Percentiles rank a stretch among this genome's conserved stretches.
phyloP scores from a whole-genome alignment of 2,797 vertebrate species.

The Gila robusta region DNA sequence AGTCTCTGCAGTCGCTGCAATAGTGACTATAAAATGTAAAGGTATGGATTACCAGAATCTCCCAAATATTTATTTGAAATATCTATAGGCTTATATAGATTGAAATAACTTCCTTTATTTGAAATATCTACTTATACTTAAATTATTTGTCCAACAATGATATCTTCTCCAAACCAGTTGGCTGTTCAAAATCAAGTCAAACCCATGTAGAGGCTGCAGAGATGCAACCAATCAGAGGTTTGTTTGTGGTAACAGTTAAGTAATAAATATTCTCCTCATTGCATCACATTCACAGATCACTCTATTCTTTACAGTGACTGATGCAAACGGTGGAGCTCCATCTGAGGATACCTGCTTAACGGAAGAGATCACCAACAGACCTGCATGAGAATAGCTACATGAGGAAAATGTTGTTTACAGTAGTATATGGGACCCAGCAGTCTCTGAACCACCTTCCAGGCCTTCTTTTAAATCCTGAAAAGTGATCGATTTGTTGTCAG shows the following conservation, averaged over 20 bases:
- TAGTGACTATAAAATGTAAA: slow-evolving; percentile 71
- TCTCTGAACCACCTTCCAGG: no score
- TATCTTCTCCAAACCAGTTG: slow-evolving; percentile 50
- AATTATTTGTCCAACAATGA: neutral
- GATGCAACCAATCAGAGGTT: slow-evolving; percentile 70
- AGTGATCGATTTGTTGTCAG: slow-evolving; percentile 4
- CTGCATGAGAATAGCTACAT: slow-evolving; percentile 38
- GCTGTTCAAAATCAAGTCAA: neutral
- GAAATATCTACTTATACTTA: neutral
- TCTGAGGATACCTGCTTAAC: slow-evolving; percentile 54
- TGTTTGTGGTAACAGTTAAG: neutral
- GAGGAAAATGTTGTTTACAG: neutral
- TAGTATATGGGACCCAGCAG: neutral
- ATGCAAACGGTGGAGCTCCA: slow-evolving; percentile 23
- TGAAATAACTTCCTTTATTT: neutral
- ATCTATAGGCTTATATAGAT: neutral
- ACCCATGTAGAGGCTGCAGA: slow-evolving; percentile 60
- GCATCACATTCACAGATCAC: neutral
- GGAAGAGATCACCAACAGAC: slow-evolving; percentile 29
- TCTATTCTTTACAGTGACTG: slow-evolving; percentile 51
- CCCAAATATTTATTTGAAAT: neutral
- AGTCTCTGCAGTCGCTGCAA: slow-evolving; percentile 54
- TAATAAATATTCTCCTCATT: neutral
- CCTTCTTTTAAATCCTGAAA: neutral
- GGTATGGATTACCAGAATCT: slow-evolving; percentile 62